Evolutionary conservation across 2,888 invertebrate genomes (phyloP), one percentile per base, ranked within the genome.

Genomic region (Alloscopus bannaensis): DNA sequence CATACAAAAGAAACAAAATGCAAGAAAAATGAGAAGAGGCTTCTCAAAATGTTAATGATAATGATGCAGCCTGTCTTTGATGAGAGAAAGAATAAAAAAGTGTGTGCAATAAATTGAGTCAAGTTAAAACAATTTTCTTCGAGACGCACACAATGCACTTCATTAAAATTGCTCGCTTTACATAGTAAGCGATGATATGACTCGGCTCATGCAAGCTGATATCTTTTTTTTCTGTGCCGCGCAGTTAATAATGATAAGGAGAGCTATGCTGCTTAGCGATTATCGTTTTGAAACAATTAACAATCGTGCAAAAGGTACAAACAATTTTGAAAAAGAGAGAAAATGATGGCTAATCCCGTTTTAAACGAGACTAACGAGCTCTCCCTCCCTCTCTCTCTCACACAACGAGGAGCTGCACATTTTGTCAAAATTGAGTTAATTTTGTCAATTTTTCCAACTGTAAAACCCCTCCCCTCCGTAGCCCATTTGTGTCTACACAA

Each of bases 251-350:
- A n/a, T n/a, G n/a, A n/a, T n/a, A n/a, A n/a, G n/a, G n/a, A n/a
- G n/a, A n/a, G n/a, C 57, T 65, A 65, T 73, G 45, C 64, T 73
- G 73, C 50, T 73, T 65, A n/a, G n/a, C n/a, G n/a, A 73, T 73
- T 73, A 73, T 65, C 73, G 73, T 29, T 31, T 20, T 16, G 36
- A 55, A 65, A 65, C 73, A 73, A 73, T 73, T 73, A 73, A 73
- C 73, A 31, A 29, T 65, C 73, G 57, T 57, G 65, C n/a, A 73
- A 73, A 65, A 57, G 36, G 42, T 40, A 40, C 62, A 62, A 62
- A 62, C 62, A 42, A 40, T 62, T 62, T 62, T 24, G 24, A 40
- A 40, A 62, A n/a, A n/a, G 13, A 11, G 29, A 24, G 13, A 57
- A 57, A 57, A 59, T n/a, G n/a, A n/a, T n/a, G n/a, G n/a, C n/a